Conservation (phyloP, 2,113 vertebrate species). For the Sphyrna mokarran region DNA sequence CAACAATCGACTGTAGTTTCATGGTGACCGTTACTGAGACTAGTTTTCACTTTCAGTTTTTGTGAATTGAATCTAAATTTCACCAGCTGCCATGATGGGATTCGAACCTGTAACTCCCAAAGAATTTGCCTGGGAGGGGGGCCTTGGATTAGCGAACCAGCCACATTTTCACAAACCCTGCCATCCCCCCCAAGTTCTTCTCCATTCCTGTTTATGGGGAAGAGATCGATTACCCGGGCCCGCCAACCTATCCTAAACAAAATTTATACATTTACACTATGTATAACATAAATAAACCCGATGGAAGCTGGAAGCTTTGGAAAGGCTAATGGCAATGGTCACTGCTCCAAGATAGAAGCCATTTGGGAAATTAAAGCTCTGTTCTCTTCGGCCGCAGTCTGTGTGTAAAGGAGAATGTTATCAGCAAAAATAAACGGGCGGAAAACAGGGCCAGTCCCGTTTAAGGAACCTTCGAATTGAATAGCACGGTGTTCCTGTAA, state of each 20-base stretch:
- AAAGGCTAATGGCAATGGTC: neutral
- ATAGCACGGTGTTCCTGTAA: neutral
- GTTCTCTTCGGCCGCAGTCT: neutral
- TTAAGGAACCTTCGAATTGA: neutral
- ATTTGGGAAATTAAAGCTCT: neutral
- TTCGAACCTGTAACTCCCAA: too few relatives aligned
- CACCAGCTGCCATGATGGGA: too few relatives aligned
- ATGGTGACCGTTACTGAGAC: too few relatives aligned
- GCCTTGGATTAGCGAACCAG: too few relatives aligned
- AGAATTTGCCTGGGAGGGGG: too few relatives aligned
- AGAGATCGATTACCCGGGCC: neutral
- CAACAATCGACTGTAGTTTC: too few relatives aligned
- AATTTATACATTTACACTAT: neutral
- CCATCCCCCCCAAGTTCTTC: too few relatives aligned
- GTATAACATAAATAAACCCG: constrained; percentile 4
- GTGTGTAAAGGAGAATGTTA: neutral
- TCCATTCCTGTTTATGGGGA: neutral
- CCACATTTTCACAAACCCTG: too few relatives aligned
- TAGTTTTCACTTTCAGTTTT: too few relatives aligned
- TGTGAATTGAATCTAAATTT: too few relatives aligned
- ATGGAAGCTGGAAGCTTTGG: too few relatives aligned
- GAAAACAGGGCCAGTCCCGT: neutral
- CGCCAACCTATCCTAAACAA: neutral
- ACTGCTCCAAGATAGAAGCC: neutral
- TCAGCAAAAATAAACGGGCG: neutral